These are phyloP conservation scores for Chaenodraco wilsoni DNA, from an alignment of 2,797 vertebrate genomes.

Conservation along the genomic window DNA sequence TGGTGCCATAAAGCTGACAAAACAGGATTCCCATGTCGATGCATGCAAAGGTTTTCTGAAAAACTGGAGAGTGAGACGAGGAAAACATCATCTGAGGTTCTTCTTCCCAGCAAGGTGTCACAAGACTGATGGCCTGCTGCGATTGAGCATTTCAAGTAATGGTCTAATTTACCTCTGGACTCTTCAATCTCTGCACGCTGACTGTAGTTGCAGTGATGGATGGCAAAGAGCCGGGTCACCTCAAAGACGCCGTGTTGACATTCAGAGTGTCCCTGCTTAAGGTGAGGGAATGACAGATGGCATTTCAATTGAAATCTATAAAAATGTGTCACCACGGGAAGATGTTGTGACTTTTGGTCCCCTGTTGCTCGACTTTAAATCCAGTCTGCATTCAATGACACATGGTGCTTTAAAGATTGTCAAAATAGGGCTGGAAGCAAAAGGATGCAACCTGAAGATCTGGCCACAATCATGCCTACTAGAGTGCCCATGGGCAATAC, in stretches of 20 bases:
- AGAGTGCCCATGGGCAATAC: conserved; percentile 15
- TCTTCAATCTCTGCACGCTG: conserved; percentile 47
- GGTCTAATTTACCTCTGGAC: conserved; percentile 47
- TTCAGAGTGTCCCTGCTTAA: conserved; percentile 69
- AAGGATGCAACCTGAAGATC: conserved; percentile 2
- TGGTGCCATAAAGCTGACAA: conserved; percentile 45
- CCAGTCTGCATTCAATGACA: conserved; percentile 10
- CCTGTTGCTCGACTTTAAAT: conserved; percentile 53
- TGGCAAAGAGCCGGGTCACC: conserved; percentile 68
- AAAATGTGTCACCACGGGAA: conserved; percentile 61
- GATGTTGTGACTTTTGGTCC: conserved; percentile 49
- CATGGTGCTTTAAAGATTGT: conserved; percentile 8
- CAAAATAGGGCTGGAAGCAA: conserved; percentile 16
- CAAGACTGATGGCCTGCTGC: conserved; percentile 37
- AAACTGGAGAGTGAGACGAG: not conserved
- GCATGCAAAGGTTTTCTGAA: conserved; percentile 10
- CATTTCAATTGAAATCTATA: conserved; percentile 73
- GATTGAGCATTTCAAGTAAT: conserved; percentile 53
- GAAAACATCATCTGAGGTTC: conserved; percentile 30
- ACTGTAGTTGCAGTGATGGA: conserved; percentile 74
- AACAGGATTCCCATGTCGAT: conserved; percentile 33
- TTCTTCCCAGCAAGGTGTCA: conserved; percentile 19
- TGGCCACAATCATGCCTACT: not conserved
- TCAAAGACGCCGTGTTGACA: conserved; percentile 71
- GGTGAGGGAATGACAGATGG: conserved; percentile 73